Conservation (phyloP, 2,888 invertebrate genomes). For the Phalangium opilio region DNA sequence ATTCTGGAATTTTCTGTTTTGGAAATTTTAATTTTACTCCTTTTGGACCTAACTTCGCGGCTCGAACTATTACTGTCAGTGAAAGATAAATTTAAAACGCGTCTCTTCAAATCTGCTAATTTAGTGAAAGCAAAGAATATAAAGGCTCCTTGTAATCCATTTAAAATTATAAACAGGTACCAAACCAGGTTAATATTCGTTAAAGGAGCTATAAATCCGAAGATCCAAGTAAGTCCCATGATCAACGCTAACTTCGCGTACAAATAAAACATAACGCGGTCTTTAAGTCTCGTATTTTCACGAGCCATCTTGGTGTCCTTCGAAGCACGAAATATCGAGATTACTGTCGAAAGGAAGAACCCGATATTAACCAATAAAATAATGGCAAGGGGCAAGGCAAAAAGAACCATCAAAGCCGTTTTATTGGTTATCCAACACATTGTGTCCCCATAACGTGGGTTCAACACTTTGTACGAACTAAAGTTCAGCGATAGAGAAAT, state of each 20-base stretch:
- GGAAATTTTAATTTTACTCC: no score
- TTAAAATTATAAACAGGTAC: slow-evolving; percentile 29
- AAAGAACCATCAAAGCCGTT: slow-evolving; percentile 29
- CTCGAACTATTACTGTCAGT: no score
- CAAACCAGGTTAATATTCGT: slow-evolving; percentile 27
- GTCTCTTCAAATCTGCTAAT: no score
- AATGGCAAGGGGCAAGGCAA: slow-evolving; percentile 30
- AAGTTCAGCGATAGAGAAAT: not conserved
- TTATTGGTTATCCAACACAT: slow-evolving; percentile 26
- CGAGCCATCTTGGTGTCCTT: slow-evolving; percentile 4
- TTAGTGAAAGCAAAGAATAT: slow-evolving; percentile 11
- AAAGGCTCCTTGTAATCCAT: slow-evolving; percentile 9
- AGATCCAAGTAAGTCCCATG: slow-evolving; percentile 36
- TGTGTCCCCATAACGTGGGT: slow-evolving; percentile 23
- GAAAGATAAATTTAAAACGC: no score
- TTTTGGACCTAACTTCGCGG: no score
- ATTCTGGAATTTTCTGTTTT: no score
- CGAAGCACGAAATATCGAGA: not conserved
- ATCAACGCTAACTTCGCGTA: slow-evolving; percentile 32
- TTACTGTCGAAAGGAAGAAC: slow-evolving; percentile 28
- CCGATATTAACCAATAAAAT: slow-evolving; percentile 29
- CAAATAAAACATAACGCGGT: slow-evolving; percentile 23
- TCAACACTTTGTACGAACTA: slow-evolving; percentile 6
- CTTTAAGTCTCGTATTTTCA: slow-evolving; percentile 7
- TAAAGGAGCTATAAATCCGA: slow-evolving; percentile 32